Conservation (phyloP, 2,797 vertebrate species). For the Lerista edwardsae region DNA sequence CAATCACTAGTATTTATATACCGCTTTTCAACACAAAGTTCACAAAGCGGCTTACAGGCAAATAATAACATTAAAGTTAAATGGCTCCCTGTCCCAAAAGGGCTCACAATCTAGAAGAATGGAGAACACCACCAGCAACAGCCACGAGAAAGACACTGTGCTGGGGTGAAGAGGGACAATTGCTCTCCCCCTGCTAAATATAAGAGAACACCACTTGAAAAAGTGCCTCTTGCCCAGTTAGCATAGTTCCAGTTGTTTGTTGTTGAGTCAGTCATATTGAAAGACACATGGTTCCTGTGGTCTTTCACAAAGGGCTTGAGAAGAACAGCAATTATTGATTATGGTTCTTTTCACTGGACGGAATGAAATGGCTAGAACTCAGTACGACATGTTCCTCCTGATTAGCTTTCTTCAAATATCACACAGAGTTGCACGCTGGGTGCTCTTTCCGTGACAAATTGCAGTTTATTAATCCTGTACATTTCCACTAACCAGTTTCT, state of each 20-base stretch:
- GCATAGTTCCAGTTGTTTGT: not conserved
- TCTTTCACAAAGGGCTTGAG: not conserved
- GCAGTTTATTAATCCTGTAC: not conserved
- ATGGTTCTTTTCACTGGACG: not conserved
- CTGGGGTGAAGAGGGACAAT: no score
- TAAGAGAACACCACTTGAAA: no score
- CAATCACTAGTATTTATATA: no score
- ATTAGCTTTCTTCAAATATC: not conserved
- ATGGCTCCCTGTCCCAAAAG: no score
- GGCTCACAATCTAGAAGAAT: no score
- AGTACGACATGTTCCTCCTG: not conserved
- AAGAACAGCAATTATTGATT: not conserved
- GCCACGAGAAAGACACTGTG: no score
- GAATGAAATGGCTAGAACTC: not conserved
- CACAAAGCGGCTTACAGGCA: no score
- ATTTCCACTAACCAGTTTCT: not conserved
- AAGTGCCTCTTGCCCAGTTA: no score
- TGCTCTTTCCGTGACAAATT: constrained; percentile 1
- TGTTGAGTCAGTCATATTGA: not conserved
- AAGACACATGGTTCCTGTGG: not conserved
- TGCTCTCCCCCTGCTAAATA: no score
- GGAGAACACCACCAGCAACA: no score
- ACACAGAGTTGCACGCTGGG: not conserved
- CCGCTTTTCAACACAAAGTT: no score
- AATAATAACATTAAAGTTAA: no score